Percentiles rank a stretch among this genome's conserved stretches.
These are phyloP conservation scores for Numenius phaeopus DNA, from an alignment of 2,797 vertebrate genomes.

Conservation along the genomic window DNA sequence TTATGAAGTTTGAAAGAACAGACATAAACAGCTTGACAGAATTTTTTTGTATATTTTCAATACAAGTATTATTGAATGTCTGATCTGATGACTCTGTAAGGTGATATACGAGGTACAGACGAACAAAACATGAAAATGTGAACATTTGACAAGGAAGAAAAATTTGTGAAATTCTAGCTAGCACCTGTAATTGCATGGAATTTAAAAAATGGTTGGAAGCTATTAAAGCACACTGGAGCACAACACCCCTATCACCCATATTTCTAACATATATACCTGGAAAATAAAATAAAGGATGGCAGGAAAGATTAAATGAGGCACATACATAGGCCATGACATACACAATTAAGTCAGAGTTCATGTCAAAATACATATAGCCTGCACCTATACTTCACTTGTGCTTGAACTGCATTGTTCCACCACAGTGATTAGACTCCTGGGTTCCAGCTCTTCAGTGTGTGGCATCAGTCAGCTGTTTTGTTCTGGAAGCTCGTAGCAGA, in stretches of 20 bases:
- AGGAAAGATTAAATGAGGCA: neutral
- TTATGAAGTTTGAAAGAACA: neutral
- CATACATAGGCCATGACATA: neutral
- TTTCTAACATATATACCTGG: neutral
- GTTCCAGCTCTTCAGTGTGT: neutral
- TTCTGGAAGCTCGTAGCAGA: neutral
- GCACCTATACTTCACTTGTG: neutral
- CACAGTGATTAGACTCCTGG: neutral
- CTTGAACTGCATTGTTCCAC: neutral
- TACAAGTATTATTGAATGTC: neutral
- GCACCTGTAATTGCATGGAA: neutral
- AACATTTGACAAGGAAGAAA: neutral
- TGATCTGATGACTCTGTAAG: neutral
- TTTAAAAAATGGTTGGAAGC: neutral
- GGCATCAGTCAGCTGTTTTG: neutral
- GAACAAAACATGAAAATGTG: neutral
- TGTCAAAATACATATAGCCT: neutral
- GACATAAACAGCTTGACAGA: neutral
- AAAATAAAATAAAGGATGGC: neutral
- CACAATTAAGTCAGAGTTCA: neutral
- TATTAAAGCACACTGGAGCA: neutral
- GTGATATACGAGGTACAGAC: neutral
- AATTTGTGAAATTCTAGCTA: neutral
- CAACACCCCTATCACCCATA: neutral
- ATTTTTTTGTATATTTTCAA: neutral